Conservation (phyloP, 1,140 invertebrate genomes). For the Heliconius melpomene region DNA sequence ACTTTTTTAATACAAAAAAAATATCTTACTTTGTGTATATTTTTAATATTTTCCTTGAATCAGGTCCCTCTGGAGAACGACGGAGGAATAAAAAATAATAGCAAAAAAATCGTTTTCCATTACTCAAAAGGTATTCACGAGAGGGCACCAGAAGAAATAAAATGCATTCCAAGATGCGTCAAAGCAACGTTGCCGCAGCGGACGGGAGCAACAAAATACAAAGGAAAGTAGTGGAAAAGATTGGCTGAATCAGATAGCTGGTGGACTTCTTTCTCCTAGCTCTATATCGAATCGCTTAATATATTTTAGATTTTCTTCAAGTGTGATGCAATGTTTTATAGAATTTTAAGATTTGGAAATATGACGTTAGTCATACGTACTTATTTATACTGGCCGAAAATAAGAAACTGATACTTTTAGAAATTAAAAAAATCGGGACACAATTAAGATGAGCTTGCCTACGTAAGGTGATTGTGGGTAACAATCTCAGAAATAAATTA, state of each 20-base stretch:
- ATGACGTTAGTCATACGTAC: too few species aligned
- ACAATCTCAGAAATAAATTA: too few species aligned
- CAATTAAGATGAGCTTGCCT: too few species aligned
- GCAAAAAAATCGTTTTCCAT: constrained; percentile 24
- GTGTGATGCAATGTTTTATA: not conserved
- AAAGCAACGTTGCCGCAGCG: constrained; percentile 29
- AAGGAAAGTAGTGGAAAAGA: constrained; percentile 40
- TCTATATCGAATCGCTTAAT: constrained; percentile 23
- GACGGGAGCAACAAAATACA: constrained; percentile 24
- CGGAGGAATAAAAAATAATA: constrained; percentile 11
- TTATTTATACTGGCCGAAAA: too few species aligned
- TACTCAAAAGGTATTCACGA: constrained; percentile 28
- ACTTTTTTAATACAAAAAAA: not conserved
- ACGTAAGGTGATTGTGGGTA: too few species aligned
- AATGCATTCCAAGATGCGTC: constrained; percentile 37
- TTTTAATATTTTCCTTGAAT: not conserved
- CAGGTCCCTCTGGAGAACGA: not conserved
- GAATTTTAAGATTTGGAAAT: too few species aligned
- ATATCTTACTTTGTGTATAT: not conserved
- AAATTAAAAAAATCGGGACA: too few species aligned
- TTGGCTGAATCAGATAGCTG: constrained; percentile 35
- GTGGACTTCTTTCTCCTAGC: constrained; percentile 14
- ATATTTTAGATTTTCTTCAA: constrained; percentile 27
- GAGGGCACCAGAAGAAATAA: constrained; percentile 33
- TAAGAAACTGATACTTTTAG: too few species aligned